Percentiles rank a stretch among this genome's conserved stretches.
phyloP scores from a whole-genome alignment of 2,888 invertebrate genomes.

The Epiblema foenella region DNA sequence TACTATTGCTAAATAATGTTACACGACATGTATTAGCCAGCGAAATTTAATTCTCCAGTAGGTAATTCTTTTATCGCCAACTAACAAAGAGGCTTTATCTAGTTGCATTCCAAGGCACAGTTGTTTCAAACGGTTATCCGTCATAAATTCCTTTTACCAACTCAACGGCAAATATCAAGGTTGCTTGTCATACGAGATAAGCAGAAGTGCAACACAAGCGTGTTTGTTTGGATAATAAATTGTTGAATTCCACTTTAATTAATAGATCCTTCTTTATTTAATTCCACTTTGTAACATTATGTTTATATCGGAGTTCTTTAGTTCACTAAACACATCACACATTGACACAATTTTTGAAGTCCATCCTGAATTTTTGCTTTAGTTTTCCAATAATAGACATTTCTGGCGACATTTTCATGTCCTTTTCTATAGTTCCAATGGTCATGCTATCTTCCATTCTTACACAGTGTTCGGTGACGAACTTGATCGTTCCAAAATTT shows the following conservation, averaged over 20 bases:
- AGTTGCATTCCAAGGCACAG: constrained; percentile 36
- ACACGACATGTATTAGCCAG: neutral
- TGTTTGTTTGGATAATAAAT: constrained; percentile 4
- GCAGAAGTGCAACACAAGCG: constrained; percentile 27
- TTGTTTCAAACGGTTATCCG: constrained; percentile 54
- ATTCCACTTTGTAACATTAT: neutral
- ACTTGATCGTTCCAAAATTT: constrained; percentile 57
- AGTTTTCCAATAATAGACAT: constrained; percentile 11
- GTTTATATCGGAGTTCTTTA: neutral
- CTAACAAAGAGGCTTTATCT: constrained; percentile 51
- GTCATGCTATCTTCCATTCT: neutral
- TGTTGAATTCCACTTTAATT: neutral
- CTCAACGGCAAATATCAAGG: constrained; percentile 64
- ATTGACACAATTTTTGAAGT: constrained; percentile 8
- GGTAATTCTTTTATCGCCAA: constrained; percentile 31
- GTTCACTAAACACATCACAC: constrained; percentile 14
- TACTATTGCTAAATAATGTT: neutral
- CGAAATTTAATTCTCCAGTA: neutral
- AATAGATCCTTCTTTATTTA: neutral
- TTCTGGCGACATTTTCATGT: constrained; percentile 3
- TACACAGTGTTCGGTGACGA: constrained; percentile 39
- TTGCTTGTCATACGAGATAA: constrained; percentile 48
- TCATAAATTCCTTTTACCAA: constrained; percentile 64
- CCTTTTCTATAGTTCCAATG: neutral
- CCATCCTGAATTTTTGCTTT: constrained; percentile 5